Base-by-base conservation (phyloP, 1,140 invertebrate genomes). In the Asbolus verrucosus region DNA sequence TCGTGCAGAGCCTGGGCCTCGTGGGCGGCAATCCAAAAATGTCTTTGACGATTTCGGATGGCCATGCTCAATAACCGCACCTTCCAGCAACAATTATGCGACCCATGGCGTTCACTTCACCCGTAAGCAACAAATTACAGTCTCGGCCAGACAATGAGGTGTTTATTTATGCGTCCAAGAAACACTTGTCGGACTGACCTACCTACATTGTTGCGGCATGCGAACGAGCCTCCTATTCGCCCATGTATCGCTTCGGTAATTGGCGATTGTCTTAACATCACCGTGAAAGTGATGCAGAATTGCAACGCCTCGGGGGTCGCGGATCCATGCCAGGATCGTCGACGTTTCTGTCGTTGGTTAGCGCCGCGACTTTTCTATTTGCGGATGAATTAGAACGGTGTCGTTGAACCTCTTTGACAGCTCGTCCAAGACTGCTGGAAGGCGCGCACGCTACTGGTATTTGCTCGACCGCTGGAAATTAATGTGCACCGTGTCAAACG, bases 181-280 rank as follows among this genome's bases (percentile, higher is more conserved):
- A 46, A 46, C 41, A 46, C 41, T 46, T 46, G 41, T 46, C 19
- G 41, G 41, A 46, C 6, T 46, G 41, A 46, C 41, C 41, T 46
- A 46, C 41, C 41, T 46, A 46, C 41, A 46, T 46, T 46, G 41
- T 46, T 46, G 41, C 41, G 41, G 41, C 41, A 46, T 46, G 41
- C 41, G 16, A 46, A 18, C 16, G 39, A 41, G 39, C 39, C 39
- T 41, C 39, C 16, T 41, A n/a, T 41, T 13, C 15, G n/a, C 39
- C 15, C 15, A 41, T 15, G 39, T 41, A 41, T 41, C 39, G 39
- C 13, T 15, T 14, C 39, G 39, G 16, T 41, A 41, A 41, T 41
- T 41, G 39, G 39, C 39, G 41, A 46, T 46, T 46, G 41, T 46
- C 15, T 27, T 27, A 27, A 27, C 24, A 27, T 27, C 24, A 27